phyloP scores from a whole-genome alignment of 2,888 invertebrate genomes.

The Lochmaea crataegi region DNA sequence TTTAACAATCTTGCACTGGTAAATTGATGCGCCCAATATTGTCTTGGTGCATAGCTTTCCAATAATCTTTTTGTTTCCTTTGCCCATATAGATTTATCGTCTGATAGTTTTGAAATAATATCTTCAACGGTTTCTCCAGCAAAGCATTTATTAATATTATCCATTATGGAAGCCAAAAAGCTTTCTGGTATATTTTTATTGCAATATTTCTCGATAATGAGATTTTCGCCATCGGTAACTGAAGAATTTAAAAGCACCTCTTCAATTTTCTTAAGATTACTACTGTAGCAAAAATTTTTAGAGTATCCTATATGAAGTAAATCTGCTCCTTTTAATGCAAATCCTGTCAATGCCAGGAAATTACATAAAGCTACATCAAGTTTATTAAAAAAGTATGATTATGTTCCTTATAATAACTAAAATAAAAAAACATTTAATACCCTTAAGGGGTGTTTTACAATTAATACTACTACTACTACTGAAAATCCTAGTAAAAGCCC shows the following conservation, averaged over 20 bases:
- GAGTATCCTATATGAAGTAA: slow-evolving; percentile 90
- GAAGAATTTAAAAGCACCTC: slow-evolving; percentile 70
- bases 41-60: slow-evolving; percentile 87
- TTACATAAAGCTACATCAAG: slow-evolving; percentile 87
- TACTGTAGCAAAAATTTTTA: slow-evolving; percentile 85
- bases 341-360: slow-evolving; percentile 87
- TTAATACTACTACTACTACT: too few relatives aligned
- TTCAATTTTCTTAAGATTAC: slow-evolving; percentile 74
- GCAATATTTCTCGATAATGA: slow-evolving; percentile 72
- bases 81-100: slow-evolving; percentile 87
- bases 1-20: too few relatives aligned
- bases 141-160: slow-evolving; percentile 84
- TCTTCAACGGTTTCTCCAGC: slow-evolving; percentile 80
- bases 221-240: slow-evolving; percentile 67
- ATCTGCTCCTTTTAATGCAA: slow-evolving; percentile 78
- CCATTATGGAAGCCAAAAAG: slow-evolving; percentile 73
- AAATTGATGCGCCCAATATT: too few relatives aligned
- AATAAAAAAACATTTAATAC: too few relatives aligned
- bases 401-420: too few relatives aligned
- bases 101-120: slow-evolving; percentile 78
- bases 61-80: slow-evolving; percentile 76
- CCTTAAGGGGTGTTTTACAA: too few relatives aligned
- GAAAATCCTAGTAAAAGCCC: too few relatives aligned
- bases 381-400: slow-evolving; percentile 90
- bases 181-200: slow-evolving; percentile 71